These are phyloP conservation scores for Eledone cirrhosa DNA, from an alignment of 2,888 invertebrate species.

Conservation along the genomic window DNA sequence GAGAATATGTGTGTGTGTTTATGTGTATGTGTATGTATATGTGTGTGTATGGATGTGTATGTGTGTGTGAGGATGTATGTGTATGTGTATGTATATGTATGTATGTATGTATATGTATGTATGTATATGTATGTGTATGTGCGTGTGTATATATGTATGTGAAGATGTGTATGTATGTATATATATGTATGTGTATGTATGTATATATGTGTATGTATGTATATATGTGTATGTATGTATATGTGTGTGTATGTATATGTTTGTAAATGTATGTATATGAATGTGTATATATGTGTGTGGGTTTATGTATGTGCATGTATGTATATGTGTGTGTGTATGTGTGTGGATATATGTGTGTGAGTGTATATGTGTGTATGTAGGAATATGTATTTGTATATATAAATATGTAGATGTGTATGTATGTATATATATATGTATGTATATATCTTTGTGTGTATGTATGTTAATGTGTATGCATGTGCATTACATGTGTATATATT, in stretches of 20 bases:
- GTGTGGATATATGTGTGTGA: no score
- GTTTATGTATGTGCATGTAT: neutral
- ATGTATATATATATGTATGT: neutral
- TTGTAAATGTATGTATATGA: neutral
- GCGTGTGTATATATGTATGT: neutral
- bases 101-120: neutral
- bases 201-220: neutral
- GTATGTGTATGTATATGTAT: neutral
- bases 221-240: neutral
- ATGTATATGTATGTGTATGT: neutral
- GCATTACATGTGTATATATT: neutral
- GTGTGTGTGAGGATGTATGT: no score
- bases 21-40: neutral
- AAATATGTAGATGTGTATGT: neutral
- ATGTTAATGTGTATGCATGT: neutral
- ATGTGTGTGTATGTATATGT: neutral
- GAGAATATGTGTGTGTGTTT: neutral
- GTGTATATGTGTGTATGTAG: no score
- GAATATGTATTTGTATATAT: neutral
- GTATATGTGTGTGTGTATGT: no score
- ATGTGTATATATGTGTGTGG: neutral
- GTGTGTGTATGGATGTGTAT: no score
- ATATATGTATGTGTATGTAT: no score
- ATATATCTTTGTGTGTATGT: neutral
- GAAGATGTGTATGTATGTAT: neutral